Percentiles rank a stretch among this genome's conserved stretches.
Evolutionary conservation across 2,888 invertebrate species (phyloP).

Genomic region (Nycteola revayana): DNA sequence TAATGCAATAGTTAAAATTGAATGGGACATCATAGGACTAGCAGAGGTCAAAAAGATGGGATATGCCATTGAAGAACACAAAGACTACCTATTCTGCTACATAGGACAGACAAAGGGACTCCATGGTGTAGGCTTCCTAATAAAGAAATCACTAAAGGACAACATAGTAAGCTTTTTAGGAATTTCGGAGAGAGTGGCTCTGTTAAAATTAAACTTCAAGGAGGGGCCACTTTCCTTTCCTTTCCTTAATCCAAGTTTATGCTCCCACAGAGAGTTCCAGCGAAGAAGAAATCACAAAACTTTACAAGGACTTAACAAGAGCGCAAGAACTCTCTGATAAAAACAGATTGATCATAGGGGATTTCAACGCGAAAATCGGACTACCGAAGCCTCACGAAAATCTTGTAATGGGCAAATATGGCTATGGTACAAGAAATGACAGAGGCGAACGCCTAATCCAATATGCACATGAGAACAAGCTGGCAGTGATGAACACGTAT

Average conservation of each 20-base stretch:
- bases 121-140: not conserved
- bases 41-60: slow-evolving; percentile 3
- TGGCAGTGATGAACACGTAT: not conserved
- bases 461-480: not conserved
- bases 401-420: not conserved
- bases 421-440: not conserved
- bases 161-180: not conserved
- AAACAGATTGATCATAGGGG: not conserved
- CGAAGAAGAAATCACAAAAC: not conserved
- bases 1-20: slow-evolving; percentile 2
- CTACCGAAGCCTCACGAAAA: not conserved
- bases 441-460: not conserved
- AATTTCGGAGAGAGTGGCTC: not conserved
- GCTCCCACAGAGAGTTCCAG: not conserved
- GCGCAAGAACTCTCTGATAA: not conserved
- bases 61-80: not conserved
- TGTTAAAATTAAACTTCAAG: not conserved
- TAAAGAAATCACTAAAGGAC: not conserved
- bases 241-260: not conserved
- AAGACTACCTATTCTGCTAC: not conserved
- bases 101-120: not conserved
- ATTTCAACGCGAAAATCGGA: slow-evolving; percentile 1
- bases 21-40: too few relatives aligned
- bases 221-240: not conserved
- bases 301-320: not conserved